phyloP scores from a whole-genome alignment of 2,113 vertebrate species.

The Paramormyrops kingsleyae region DNA sequence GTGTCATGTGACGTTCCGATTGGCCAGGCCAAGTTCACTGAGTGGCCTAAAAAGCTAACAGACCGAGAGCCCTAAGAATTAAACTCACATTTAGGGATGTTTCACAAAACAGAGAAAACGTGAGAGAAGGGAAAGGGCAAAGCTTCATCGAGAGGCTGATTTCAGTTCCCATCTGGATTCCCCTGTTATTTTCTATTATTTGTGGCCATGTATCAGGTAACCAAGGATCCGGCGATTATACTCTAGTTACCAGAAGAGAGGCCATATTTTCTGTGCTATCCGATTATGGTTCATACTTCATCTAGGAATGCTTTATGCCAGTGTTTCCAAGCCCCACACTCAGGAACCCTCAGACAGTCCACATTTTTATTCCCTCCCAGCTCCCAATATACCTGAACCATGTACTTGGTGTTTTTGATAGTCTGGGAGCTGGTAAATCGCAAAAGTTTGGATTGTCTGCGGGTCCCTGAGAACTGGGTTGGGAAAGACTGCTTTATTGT shows the following conservation, averaged over 20 bases:
- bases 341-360: not conserved
- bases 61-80: not conserved
- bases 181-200: not conserved
- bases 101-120: not conserved
- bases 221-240: not conserved
- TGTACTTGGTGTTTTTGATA: not conserved
- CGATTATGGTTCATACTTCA: not conserved
- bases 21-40: not conserved
- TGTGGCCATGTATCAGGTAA: not conserved
- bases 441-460: not conserved
- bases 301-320: not conserved
- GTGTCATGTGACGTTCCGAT: not conserved
- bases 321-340: not conserved
- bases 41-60: not conserved
- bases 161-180: not conserved
- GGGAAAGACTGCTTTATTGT: not conserved
- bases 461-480: not conserved
- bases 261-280: not conserved
- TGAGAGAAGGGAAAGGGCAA: not conserved
- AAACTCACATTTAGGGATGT: not conserved
- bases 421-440: not conserved
- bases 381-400: not conserved
- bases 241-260: not conserved
- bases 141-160: not conserved
- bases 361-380: not conserved